Base-by-base conservation (phyloP, 2,797 vertebrate species). In the Sebastes trivittatus region DNA sequence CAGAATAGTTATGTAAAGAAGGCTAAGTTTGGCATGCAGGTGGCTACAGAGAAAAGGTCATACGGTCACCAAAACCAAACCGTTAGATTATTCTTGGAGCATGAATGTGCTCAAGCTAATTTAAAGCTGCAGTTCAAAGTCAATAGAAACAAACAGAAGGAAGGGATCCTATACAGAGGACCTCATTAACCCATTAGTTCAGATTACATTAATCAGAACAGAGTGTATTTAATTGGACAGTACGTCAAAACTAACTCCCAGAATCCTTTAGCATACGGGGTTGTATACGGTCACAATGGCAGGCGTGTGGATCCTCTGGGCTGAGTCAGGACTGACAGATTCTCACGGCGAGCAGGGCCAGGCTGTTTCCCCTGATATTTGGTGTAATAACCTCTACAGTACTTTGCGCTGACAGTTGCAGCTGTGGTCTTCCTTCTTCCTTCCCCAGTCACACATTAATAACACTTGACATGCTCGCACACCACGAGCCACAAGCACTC, bases 401-500 rank as follows among this genome's bases (percentile, higher is more conserved):
- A 11, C 74, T 77, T 55, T 18, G n/a, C 14, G 11, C 65, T 78
- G 71, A 85, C 84, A 82, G 84, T 78, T 75, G 77, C 85, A 90
- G 85, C 87, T 91, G 88, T 59, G 84, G 54, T 69, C 83, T 58
- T 73, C 74, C 61, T 59, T 80, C 27, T 55, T 69, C 61, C 59
- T 71, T 77, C 78, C 64, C 68, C 56, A 14, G 8, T 36, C 54
- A 8, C 27, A 75, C 82, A 89, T 86, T 91, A 88, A 89, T 84
- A 86, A 80, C 85, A 84, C 79, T 55, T 87, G 88, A 84, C 75
- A 65, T 78, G 78, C 80, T 75, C 7, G 5, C 55, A 75, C 70
- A 82, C 29, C 20, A 59, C 72, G 81, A 34, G 74, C 30, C 14
- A 18, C 46, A 49, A 64, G 16, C 70, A 61, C 38, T 34, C 38